Evolutionary conservation across 2,888 invertebrate genomes (phyloP), one percentile per base, ranked within the genome.

Genomic region (Monoplex corrugatus): DNA sequence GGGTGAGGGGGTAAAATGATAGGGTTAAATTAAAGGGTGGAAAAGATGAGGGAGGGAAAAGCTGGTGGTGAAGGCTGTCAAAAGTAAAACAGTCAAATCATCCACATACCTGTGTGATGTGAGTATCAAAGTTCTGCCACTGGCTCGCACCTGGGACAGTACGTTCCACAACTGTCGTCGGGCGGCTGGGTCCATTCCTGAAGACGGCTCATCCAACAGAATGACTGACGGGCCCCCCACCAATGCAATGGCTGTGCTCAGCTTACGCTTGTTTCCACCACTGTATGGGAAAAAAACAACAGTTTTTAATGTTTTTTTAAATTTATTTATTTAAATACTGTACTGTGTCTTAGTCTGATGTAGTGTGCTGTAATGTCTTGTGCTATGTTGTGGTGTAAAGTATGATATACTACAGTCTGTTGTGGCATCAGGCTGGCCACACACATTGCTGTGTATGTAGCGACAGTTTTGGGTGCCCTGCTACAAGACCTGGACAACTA

Each of bases 101-200:
- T 23, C 57, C 57, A 63, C 87, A 44, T 88, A 95, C 95, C 95
- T 95, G 92, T 96, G 95, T 78, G 98, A 98, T 28, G 98, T 98
- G 90, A 98, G 96, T 90, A 98, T 97, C 88, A 98, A 97, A 89
- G 98, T 97, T 95, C 97, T 97, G 0, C 98, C 98, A 2, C 97
- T 96, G 89, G 97, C 97, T 80, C 98, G 96, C n/a, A 94, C 93
- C 38, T 93, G 90, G 28, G 94, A 93, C 63, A 94, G 86, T 13
- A 94, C 92, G 88, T 93, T 93, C 98, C 98, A 98, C 28, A 98
- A 97, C 90, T 98, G 97, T 87, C 98, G 97, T 94, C 98, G 97
- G 1, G 98, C 98, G 0, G 97, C 97, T 0, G 98, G 97, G 95
- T 98, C 98, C 96, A 98, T 98, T 84, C 98, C 98, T 96, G 96